Evolutionary conservation across 2,113 vertebrate genomes (phyloP), one percentile per base, ranked within the genome.

Genomic region (Apeltes quadracus): DNA sequence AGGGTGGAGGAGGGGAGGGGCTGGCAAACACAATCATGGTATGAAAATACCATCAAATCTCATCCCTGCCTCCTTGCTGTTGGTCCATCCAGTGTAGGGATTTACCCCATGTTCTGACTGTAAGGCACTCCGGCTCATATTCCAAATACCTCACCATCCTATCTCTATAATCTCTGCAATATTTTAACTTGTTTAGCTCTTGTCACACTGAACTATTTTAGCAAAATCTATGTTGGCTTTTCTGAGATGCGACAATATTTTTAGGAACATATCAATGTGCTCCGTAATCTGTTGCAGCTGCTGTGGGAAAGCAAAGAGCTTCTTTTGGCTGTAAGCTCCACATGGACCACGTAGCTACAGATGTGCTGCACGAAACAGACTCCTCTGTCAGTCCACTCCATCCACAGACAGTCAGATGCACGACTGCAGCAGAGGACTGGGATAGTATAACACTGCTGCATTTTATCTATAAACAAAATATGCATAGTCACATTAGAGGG

Each of bases 1-100:
- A 93, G 89, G 77, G 75, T 32, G 80, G 68, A 90, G 81, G 84
- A 88, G 77, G 72, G 80, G 61, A 90, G 81, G 85, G 82, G 69
- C 48, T n/a, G 69, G 76, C 32, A 34, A 5, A 91, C 89, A 94
- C 94, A 94, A 96, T 95, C 95, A 94, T 89, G 76, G 23, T 89
- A 92, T 92, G 94, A 95, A 95, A 96, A 94, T 92, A 93, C 94
- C 92, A 95, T 94, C 92, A 95, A 94, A 93, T 93, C 90, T 88
- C 88, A 84, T 88, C 91, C 75, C 87, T 90, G 89, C 81, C 75
- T 80, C 90, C 81, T 75, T 91, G 86, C 81, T 87, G 81, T 73
- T 6, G 32, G 76, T 80, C 90, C 81, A 75, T 91, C 87, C 81
- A 87, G 80, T 73, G 65, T 82, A 32, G 89, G 78, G 92, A 93